Evolutionary conservation across 2,888 invertebrate species (phyloP).

Genomic region (Drosophila mercatorum): DNA sequence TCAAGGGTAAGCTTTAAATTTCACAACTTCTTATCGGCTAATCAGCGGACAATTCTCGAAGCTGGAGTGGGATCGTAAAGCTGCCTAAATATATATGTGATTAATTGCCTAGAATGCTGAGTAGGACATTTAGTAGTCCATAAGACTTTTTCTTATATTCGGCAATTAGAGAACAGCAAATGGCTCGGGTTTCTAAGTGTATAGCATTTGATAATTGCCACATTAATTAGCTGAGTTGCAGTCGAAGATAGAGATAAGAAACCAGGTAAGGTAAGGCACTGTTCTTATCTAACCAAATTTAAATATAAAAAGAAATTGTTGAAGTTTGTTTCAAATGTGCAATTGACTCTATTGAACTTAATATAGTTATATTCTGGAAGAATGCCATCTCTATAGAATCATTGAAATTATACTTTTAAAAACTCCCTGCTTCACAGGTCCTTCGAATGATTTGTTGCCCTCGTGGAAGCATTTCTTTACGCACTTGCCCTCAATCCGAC

Average conservation of each 20-base stretch:
- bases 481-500: slow-evolving; percentile 86
- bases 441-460: slow-evolving; percentile 88
- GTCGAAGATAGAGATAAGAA: background rate
- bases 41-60: background rate
- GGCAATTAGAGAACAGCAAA: background rate
- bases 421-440: slow-evolving; percentile 52
- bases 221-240: background rate
- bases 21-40: slow-evolving; percentile 7
- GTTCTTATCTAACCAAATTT: no score
- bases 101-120: background rate
- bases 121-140: background rate
- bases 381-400: no score
- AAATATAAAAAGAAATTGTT: background rate
- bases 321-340: background rate
- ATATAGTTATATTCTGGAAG: background rate
- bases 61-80: background rate
- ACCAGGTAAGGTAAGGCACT: background rate
- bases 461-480: slow-evolving; percentile 88
- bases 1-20: slow-evolving; percentile 85
- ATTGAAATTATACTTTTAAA: no score
- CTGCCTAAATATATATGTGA: background rate
- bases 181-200: background rate
- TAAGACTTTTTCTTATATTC: background rate
- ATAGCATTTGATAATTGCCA: background rate
- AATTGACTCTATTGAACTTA: background rate